Evolutionary conservation across 1,140 invertebrate genomes (phyloP).

Genomic region (Mycetomoellerius zeteki): DNA sequence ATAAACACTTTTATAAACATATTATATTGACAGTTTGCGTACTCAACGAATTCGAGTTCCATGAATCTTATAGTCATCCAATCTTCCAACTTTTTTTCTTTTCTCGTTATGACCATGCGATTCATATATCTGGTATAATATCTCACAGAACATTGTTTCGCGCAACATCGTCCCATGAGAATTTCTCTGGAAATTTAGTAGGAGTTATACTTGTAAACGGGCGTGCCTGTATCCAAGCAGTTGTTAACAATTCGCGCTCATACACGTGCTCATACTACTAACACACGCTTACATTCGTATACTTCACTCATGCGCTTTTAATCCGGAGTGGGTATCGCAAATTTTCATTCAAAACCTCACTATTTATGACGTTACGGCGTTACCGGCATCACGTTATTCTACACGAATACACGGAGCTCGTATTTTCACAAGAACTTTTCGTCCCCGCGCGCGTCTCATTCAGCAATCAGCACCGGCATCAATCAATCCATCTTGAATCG

Average conservation of each 20-base stretch:
- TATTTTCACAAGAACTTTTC: constrained; percentile 19
- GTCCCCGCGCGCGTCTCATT: not conserved
- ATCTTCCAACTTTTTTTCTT: not conserved
- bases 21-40: not conserved
- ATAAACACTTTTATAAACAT: not conserved
- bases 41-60: not conserved
- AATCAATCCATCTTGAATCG: constrained; percentile 21
- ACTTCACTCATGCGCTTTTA: constrained; percentile 27
- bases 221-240: constrained; percentile 34
- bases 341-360: constrained; percentile 48
- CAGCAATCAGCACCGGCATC: not conserved
- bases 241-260: constrained; percentile 32
- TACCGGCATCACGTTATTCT: not conserved
- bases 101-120: not conserved
- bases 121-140: constrained; percentile 40
- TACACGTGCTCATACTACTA: not conserved
- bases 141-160: constrained; percentile 43
- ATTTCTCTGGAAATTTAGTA: constrained; percentile 43
- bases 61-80: not conserved
- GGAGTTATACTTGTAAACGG: constrained; percentile 45
- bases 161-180: constrained; percentile 24
- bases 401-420: not conserved
- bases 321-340: constrained; percentile 37
- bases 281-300: not conserved
- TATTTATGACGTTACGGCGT: constrained; percentile 41